Conservation (phyloP, 1,140 invertebrate species). For the Bemisia tabaci region DNA sequence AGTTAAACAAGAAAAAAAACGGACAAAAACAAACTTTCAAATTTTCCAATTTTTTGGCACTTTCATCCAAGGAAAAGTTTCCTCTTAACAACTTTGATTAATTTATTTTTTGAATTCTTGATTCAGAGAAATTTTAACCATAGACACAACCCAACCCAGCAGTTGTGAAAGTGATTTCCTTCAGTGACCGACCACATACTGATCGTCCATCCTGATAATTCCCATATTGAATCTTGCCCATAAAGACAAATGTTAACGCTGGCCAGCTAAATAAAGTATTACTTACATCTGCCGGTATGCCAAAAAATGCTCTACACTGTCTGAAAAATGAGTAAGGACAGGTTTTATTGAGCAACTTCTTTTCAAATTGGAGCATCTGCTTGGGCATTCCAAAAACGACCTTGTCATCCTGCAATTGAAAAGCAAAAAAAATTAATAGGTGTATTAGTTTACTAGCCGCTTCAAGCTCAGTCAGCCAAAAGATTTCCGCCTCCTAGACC, state of each 20-base stretch:
- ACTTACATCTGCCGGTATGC: not conserved
- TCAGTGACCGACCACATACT: too few species aligned
- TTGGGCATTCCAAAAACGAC: not conserved
- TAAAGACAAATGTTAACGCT: not conserved
- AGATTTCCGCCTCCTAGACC: too few species aligned
- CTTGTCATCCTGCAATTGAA: slow-evolving; percentile 3
- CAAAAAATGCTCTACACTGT: slow-evolving; percentile 13
- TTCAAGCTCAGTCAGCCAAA: not conserved
- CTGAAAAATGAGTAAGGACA: slow-evolving; percentile 16
- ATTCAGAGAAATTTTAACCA: too few species aligned
- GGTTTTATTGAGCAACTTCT: slow-evolving; percentile 6
- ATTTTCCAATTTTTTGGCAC: too few species aligned
- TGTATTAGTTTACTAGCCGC: not conserved
- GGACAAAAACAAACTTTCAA: too few species aligned
- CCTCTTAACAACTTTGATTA: too few species aligned
- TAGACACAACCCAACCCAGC: too few species aligned
- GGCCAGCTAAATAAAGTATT: not conserved
- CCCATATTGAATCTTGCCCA: not conserved
- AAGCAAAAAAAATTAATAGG: not conserved
- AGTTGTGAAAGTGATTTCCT: not conserved
- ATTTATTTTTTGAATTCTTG: too few species aligned
- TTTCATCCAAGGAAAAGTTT: too few species aligned
- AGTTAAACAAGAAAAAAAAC: too few species aligned
- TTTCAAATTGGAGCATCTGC: slow-evolving; percentile 11
- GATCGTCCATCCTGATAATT: not conserved